phyloP scores from a whole-genome alignment of 2,888 invertebrate genomes.

The Agriopis marginaria region DNA sequence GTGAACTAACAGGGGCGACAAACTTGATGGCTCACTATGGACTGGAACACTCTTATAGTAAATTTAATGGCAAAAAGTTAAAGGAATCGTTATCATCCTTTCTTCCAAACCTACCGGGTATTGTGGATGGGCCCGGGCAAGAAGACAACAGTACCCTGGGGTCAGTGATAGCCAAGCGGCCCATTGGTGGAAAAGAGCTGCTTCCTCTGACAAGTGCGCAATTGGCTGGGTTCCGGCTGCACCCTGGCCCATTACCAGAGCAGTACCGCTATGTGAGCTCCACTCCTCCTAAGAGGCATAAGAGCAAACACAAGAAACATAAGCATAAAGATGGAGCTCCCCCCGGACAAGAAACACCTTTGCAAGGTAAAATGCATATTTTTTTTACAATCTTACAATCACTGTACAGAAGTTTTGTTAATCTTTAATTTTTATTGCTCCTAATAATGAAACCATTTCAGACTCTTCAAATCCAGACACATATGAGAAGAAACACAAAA shows the following conservation, averaged over 20 bases:
- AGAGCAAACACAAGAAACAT: slow-evolving; percentile 98
- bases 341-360: slow-evolving; percentile 91
- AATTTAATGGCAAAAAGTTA: slow-evolving; percentile 98
- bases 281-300: slow-evolving; percentile 96
- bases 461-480: slow-evolving; percentile 91
- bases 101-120: slow-evolving; percentile 97
- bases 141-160: slow-evolving; percentile 94
- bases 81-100: slow-evolving; percentile 98
- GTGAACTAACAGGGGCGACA: slow-evolving; percentile 97
- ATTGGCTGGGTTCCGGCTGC: slow-evolving; percentile 96
- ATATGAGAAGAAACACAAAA: slow-evolving; percentile 98
- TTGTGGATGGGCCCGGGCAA: slow-evolving; percentile 96
- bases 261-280: slow-evolving; percentile 97
- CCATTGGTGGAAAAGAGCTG: slow-evolving; percentile 95
- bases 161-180: slow-evolving; percentile 97
- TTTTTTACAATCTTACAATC: not conserved
- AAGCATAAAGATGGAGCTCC: slow-evolving; percentile 95
- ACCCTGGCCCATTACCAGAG: slow-evolving; percentile 98
- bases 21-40: slow-evolving; percentile 99
- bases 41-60: slow-evolving; percentile 98
- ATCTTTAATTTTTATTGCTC: slow-evolving; percentile 5
- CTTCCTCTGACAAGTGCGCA: slow-evolving; percentile 94
- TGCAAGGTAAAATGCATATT: slow-evolving; percentile 82
- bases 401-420: not conserved
- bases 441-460: slow-evolving; percentile 54